Percentiles rank a stretch among this genome's conserved stretches.
Evolutionary conservation across 2,113 vertebrate genomes (phyloP).

Genomic region (Centrocercus urophasianus): DNA sequence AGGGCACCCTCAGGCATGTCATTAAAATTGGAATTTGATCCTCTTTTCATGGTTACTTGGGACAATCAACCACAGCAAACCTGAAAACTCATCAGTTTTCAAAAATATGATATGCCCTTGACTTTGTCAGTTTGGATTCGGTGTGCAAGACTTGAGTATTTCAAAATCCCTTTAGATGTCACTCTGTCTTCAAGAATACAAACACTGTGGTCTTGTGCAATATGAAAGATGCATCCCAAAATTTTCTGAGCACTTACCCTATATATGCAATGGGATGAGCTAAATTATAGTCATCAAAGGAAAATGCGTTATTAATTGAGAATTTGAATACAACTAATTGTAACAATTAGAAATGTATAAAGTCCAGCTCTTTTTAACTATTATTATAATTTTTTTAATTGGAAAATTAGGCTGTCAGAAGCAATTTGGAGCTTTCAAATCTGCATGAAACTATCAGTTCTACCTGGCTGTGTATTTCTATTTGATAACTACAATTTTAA

Average conservation of each 20-base stretch:
- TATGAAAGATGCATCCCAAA: conserved; percentile 11
- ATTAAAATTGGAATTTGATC: conserved; percentile 97
- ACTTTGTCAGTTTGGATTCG: conserved; percentile 82
- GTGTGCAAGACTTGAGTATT: conserved; percentile 72
- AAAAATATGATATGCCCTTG: conserved; percentile 90
- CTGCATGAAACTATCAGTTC: neutral
- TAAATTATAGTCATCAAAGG: conserved; percentile 55
- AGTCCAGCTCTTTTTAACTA: conserved; percentile 36
- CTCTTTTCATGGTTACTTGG: conserved; percentile 89
- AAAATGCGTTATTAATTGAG: conserved; percentile 52
- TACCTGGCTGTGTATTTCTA: neutral
- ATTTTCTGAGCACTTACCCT: conserved; percentile 2
- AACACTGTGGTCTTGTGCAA: neutral
- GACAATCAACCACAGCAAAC: conserved; percentile 94
- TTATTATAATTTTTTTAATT: conserved; percentile 1
- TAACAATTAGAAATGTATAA: conserved; percentile 35
- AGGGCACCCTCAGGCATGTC: conserved; percentile 94
- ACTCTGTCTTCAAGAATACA: conserved; percentile 95
- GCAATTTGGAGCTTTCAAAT: neutral
- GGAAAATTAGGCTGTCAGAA: neutral
- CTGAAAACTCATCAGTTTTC: conserved; percentile 96
- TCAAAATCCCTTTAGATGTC: conserved; percentile 97
- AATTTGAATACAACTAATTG: conserved; percentile 46
- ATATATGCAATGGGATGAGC: conserved; percentile 60
- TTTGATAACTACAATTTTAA: conserved; percentile 12